Conservation (phyloP, 2,113 vertebrate genomes). For the Nyctereutes procyonoides region DNA sequence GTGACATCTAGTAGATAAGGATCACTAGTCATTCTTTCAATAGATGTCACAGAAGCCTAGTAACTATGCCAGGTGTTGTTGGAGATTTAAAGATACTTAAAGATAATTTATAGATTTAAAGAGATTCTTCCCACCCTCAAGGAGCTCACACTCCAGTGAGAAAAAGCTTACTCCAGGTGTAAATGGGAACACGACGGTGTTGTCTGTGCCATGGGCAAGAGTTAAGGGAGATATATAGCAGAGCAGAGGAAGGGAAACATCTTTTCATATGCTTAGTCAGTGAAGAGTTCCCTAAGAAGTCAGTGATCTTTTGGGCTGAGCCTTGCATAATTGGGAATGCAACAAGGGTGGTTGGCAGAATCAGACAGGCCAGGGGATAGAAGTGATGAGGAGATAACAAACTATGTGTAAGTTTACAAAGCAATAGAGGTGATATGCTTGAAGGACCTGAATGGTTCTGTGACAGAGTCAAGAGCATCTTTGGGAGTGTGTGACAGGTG, state of each 20-base stretch:
- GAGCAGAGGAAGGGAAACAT: not conserved
- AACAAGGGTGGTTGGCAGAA: not conserved
- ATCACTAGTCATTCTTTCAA: not conserved
- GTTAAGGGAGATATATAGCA: not conserved
- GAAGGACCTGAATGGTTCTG: not conserved
- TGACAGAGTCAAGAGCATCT: not conserved
- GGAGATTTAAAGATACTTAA: constrained; percentile 17
- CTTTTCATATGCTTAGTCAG: not conserved
- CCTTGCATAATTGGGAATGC: not conserved
- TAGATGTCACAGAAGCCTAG: not conserved
- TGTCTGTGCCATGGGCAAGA: not conserved
- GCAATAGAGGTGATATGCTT: not conserved
- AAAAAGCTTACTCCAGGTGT: not conserved
- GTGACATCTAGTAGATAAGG: not conserved
- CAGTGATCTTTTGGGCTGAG: not conserved
- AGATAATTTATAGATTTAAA: constrained; percentile 34
- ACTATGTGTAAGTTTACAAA: not conserved
- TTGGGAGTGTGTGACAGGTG: not conserved
- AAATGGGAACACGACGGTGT: not conserved
- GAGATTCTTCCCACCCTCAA: not conserved
- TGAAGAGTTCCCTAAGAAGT: not conserved
- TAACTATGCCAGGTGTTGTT: not conserved
- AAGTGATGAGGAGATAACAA: not conserved
- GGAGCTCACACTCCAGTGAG: not conserved
- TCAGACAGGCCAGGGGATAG: not conserved